Percentiles rank a stretch among this genome's conserved stretches.
Evolutionary conservation across 2,113 vertebrate genomes (phyloP).

Genomic region (Stigmatopora argus): DNA sequence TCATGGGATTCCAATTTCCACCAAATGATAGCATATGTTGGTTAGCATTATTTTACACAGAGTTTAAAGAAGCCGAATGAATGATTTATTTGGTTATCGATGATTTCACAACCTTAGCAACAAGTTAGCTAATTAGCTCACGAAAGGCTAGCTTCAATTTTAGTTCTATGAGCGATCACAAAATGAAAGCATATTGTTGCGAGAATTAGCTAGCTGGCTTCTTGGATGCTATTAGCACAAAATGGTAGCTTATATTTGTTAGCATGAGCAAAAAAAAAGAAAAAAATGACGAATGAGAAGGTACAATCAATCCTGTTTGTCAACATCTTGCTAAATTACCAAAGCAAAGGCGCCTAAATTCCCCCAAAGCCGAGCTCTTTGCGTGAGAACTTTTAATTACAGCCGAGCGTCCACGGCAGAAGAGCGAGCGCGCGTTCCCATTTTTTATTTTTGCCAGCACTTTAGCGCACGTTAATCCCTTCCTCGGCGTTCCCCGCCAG

Average conservation of each 20-base stretch:
- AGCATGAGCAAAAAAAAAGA: too few species aligned
- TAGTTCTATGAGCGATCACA: neutral
- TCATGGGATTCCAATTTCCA: neutral
- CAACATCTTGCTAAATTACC: constrained; percentile 9
- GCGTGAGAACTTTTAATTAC: neutral
- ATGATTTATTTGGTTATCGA: neutral
- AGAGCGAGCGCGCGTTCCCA: neutral
- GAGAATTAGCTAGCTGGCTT: too few species aligned
- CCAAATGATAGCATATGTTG: neutral
- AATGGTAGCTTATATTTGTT: too few species aligned
- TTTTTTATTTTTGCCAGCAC: constrained; percentile 15
- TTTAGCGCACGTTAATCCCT: constrained; percentile 34
- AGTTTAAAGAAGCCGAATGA: neutral
- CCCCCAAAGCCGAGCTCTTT: neutral
- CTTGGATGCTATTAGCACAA: too few species aligned
- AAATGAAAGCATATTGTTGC: neutral
- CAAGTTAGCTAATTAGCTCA: too few species aligned
- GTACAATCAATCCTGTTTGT: too few species aligned
- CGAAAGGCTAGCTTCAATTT: too few species aligned
- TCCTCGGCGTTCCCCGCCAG: constrained; percentile 38
- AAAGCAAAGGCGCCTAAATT: constrained; percentile 36
- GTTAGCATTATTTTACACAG: neutral
- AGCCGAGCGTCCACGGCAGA: neutral
- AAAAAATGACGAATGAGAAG: too few species aligned
- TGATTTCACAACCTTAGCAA: too few species aligned